Evolutionary conservation across 2,888 invertebrate species (phyloP).

Genomic region (Microdon myrmicae): DNA sequence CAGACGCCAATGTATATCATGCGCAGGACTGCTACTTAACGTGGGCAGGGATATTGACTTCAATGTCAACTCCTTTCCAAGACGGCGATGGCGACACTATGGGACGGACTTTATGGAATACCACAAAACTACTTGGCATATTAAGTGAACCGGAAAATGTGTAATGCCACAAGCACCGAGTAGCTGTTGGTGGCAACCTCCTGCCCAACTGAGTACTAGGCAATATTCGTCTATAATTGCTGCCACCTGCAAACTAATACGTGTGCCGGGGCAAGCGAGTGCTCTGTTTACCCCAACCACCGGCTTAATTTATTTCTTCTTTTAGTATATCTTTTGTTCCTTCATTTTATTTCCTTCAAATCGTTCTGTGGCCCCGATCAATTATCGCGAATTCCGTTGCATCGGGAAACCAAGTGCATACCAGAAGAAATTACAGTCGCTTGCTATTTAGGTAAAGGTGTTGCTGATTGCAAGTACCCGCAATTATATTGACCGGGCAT

Average conservation of each 20-base stretch:
- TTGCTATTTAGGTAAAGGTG: constrained; percentile 13
- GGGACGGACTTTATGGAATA: constrained; percentile 2
- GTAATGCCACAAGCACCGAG: constrained; percentile 24
- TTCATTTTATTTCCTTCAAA: constrained; percentile 23
- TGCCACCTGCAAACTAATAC: constrained; percentile 41
- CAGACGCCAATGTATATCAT: too few species aligned
- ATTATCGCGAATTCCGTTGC: constrained; percentile 43
- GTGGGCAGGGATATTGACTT: constrained; percentile 32
- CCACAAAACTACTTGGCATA: constrained; percentile 24
- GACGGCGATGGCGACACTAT: constrained; percentile 16
- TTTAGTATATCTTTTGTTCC: constrained; percentile 13
- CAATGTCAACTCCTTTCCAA: constrained; percentile 52
- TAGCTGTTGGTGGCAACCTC: constrained; percentile 26
- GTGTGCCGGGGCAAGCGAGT: constrained; percentile 26
- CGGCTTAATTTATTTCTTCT: constrained; percentile 17
- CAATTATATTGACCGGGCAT: too few species aligned
- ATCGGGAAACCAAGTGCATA: constrained; percentile 17
- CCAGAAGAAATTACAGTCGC: constrained; percentile 31
- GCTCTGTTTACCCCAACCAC: constrained; percentile 29
- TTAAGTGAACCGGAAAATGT: constrained; percentile 47
- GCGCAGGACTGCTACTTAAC: constrained; percentile 11
- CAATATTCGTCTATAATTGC: constrained; percentile 35
- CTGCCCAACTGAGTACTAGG: constrained; percentile 47
- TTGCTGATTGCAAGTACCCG: constrained; percentile 3
- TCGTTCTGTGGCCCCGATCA: constrained; percentile 42